phyloP scores from a whole-genome alignment of 2,797 vertebrate genomes.

The Epinephelus malabaricus region DNA sequence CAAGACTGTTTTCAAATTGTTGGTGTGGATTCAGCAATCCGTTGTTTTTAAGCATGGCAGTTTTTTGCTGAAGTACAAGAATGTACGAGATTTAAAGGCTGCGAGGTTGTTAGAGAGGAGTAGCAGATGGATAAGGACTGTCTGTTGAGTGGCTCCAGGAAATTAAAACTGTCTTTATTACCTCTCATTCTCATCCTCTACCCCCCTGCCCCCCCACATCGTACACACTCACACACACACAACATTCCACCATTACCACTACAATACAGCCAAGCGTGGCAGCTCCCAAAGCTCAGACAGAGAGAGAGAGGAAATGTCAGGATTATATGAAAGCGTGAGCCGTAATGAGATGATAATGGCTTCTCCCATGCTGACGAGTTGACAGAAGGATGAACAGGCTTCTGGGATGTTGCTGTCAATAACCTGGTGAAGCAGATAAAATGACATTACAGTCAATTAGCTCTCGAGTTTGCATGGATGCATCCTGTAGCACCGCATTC shows the following conservation, averaged over 20 bases:
- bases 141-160: constrained; percentile 71
- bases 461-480: constrained; percentile 64
- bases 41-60: constrained; percentile 16
- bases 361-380: constrained; percentile 75
- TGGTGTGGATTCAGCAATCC: constrained; percentile 33
- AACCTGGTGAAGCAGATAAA: constrained; percentile 79
- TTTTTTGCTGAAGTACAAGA: constrained; percentile 54
- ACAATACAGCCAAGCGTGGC: constrained; percentile 50
- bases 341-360: constrained; percentile 82
- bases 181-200: constrained; percentile 45
- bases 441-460: constrained; percentile 83
- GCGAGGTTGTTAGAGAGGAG: constrained; percentile 48
- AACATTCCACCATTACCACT: constrained; percentile 42
- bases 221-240: constrained; percentile 19
- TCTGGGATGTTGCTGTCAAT: constrained; percentile 82
- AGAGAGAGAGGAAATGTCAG: constrained; percentile 72
- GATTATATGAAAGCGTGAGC: constrained; percentile 71
- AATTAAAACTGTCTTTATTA: constrained; percentile 79
- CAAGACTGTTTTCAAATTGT: constrained; percentile 24
- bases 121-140: constrained; percentile 74
- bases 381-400: constrained; percentile 80
- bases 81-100: constrained; percentile 59
- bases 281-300: constrained; percentile 51
- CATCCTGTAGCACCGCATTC: constrained; percentile 50
- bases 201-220: background rate